Evolutionary conservation across 2,797 vertebrate species (phyloP), one percentile per base, ranked within the genome.

Genomic region (Mus spretus): DNA sequence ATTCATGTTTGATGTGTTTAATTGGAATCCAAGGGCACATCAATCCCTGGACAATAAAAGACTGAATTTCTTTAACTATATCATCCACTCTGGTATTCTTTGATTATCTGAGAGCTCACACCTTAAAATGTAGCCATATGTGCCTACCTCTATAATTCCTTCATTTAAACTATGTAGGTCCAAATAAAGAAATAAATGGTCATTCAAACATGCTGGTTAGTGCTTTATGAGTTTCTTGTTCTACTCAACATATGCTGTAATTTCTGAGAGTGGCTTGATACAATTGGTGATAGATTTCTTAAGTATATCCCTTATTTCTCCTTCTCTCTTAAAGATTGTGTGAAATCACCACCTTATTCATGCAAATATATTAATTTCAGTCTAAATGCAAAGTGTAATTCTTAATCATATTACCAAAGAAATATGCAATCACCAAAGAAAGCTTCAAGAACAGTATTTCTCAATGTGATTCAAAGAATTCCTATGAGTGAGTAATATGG

Each of bases 1-100:
- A 82, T 83, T 96, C 81, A 65, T 91, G 77, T 86, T n/a, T 93
- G 37, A 75, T 87, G 15, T 89, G 78, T 93, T 86, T 74, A 93
- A 72, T 88, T 91, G 50, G 34, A 96, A 92, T 67, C 24, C 1
- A 20, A 77, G 14, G 4, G 7, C 12, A 53, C 1, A 59, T 1
- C 47, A 34, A 92, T 57, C 31, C 15, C 63, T 92, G 74, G 22
- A 15, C 63, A 79, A 81, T 70, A 86, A 84, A 26, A 93, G 15
- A 15, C n/a, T 88, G 59, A 70, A 92, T 84, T 93, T 95, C 28
- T 6, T 96, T 83, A 80, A 95, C 20, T 44, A 2, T 78, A 89
- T 70, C 26, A 84, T 63, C 37, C 13, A 85, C 50, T 15, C 53
- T 63, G 40, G 14, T 20, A 75, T 20, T 90, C 63, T 22, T 57